phyloP scores from a whole-genome alignment of 1,140 invertebrate species.

The Monomorium pharaonis region DNA sequence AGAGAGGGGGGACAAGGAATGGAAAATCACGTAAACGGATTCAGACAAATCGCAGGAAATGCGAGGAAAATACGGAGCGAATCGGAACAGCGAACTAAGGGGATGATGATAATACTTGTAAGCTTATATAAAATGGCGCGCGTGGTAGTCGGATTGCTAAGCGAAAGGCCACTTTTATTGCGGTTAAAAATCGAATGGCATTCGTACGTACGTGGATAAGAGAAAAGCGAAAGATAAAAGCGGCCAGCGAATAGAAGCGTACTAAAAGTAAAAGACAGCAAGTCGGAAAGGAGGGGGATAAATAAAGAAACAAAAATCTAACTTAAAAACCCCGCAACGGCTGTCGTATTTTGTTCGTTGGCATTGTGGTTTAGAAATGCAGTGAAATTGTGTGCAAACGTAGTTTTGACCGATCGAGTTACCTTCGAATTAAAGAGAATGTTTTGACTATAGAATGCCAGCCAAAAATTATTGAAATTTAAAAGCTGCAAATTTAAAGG shows the following conservation, averaged over 20 bases:
- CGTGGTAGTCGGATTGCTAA: slow-evolving; percentile 2
- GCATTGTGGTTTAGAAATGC: background rate
- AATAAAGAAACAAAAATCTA: slow-evolving; percentile 17
- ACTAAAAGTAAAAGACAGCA: slow-evolving; percentile 45
- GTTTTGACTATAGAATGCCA: no score
- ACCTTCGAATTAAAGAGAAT: background rate
- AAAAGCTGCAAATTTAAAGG: no score
- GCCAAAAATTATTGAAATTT: no score
- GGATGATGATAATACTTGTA: slow-evolving; percentile 57
- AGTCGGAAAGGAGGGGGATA: background rate
- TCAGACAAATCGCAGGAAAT: slow-evolving; percentile 45
- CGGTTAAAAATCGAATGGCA: slow-evolving; percentile 58
- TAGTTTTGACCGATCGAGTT: background rate
- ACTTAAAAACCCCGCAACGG: background rate
- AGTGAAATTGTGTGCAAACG: background rate
- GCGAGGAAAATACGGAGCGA: slow-evolving; percentile 43
- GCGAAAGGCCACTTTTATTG: slow-evolving; percentile 54
- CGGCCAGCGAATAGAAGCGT: background rate
- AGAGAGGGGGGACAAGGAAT: slow-evolving; percentile 8
- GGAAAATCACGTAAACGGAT: slow-evolving; percentile 57
- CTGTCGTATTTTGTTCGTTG: slow-evolving; percentile 15
- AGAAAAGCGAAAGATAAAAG: slow-evolving; percentile 30
- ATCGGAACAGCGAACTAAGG: slow-evolving; percentile 32
- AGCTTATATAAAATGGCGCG: slow-evolving; percentile 42
- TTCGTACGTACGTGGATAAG: background rate